Evolutionary conservation across 2,797 vertebrate genomes (phyloP).

Genomic region (Trematomus bernacchii): DNA sequence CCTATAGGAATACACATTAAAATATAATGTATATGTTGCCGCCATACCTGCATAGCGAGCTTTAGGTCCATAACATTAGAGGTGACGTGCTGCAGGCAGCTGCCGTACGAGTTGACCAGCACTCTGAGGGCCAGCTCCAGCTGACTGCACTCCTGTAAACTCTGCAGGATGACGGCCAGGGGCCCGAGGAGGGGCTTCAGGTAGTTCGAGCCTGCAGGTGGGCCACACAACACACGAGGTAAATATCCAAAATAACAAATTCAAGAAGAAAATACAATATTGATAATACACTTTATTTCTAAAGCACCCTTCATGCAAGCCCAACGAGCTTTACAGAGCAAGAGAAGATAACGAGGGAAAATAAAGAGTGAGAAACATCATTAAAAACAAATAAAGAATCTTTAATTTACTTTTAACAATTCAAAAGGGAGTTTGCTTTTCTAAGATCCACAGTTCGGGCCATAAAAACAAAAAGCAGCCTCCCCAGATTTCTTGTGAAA

Average conservation of each 20-base stretch:
- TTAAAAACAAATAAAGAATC: too few relatives aligned
- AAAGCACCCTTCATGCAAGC: too few relatives aligned
- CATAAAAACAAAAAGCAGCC: too few relatives aligned
- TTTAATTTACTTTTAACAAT: too few relatives aligned
- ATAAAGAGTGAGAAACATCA: too few relatives aligned
- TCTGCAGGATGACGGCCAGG: conserved; percentile 88
- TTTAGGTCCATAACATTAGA: conserved; percentile 88
- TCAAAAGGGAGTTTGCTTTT: too few relatives aligned
- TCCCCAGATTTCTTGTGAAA: too few relatives aligned
- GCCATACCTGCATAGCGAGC: conserved; percentile 86
- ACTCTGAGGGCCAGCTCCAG: conserved; percentile 91
- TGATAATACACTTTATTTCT: too few relatives aligned
- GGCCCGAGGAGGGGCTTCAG: conserved; percentile 83
- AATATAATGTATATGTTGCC: not conserved
- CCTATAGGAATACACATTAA: too few relatives aligned
- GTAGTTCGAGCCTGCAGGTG: conserved; percentile 77
- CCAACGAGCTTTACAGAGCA: too few relatives aligned
- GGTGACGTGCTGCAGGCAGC: conserved; percentile 89
- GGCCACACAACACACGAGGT: not conserved
- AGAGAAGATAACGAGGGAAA: too few relatives aligned
- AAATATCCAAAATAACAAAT: conserved; percentile 6
- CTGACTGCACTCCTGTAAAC: conserved; percentile 94
- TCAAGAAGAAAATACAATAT: not conserved
- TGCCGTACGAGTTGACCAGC: conserved; percentile 85
- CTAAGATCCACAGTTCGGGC: too few relatives aligned